Evolutionary conservation across 2,113 vertebrate genomes (phyloP).

Genomic region (Sturnus vulgaris): DNA sequence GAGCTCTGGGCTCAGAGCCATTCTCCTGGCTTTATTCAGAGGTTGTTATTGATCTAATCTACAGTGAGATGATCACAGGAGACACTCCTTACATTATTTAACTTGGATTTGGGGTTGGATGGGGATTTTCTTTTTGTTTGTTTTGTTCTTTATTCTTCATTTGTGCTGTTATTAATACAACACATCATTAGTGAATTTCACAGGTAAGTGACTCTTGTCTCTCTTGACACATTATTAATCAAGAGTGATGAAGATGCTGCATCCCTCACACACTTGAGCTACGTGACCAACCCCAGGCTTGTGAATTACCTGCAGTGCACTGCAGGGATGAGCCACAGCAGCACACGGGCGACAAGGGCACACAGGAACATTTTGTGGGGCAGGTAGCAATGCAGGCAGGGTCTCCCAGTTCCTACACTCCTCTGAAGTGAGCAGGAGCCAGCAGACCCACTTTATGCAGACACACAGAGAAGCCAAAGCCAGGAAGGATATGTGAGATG

Average conservation of each 20-base stretch:
- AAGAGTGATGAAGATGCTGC: background rate
- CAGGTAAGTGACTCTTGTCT: background rate
- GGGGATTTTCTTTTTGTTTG: background rate
- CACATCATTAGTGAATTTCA: background rate
- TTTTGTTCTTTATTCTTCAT: background rate
- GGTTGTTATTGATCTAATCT: slow-evolving; percentile 17
- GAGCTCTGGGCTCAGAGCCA: slow-evolving; percentile 44
- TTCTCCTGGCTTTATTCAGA: background rate
- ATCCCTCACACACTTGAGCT: background rate
- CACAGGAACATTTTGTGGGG: background rate
- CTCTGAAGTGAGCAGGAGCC: background rate
- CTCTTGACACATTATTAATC: background rate
- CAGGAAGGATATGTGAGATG: background rate
- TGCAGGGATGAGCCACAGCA: background rate
- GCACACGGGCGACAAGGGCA: accelerated
- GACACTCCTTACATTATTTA: slow-evolving; percentile 17
- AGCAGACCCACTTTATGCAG: background rate
- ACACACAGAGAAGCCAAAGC: background rate
- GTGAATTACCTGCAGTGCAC: background rate
- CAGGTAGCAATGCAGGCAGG: background rate
- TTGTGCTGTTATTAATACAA: background rate
- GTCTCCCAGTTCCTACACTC: accelerated
- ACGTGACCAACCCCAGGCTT: background rate
- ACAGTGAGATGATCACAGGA: background rate
- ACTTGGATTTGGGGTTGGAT: background rate